Percentiles rank a stretch among this genome's conserved stretches.
phyloP scores from a whole-genome alignment of 2,113 vertebrate species.

The Hemichromis elongatus region DNA sequence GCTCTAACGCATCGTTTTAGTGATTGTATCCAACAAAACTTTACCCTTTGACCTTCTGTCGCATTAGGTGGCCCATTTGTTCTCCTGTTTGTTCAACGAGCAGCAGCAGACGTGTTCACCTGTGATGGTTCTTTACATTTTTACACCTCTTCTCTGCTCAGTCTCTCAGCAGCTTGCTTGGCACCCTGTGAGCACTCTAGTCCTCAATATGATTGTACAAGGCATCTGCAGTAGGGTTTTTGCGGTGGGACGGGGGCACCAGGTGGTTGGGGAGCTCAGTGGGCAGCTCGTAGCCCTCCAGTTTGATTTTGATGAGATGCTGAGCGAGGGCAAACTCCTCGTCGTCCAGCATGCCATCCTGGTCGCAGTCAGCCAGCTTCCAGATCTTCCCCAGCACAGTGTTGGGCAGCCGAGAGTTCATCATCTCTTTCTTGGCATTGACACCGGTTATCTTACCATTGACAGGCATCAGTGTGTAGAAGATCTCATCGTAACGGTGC shows the following conservation, averaged over 20 bases:
- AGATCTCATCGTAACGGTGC: conserved; percentile 94
- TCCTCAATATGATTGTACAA: conserved; percentile 47
- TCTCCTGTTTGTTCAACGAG: background rate
- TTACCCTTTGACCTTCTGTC: background rate
- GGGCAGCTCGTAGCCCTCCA: conserved; percentile 93
- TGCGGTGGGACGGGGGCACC: conserved; percentile 89
- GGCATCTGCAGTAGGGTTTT: conserved; percentile 78
- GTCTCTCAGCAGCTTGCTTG: background rate
- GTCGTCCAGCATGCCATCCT: conserved; percentile 93
- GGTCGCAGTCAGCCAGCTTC: conserved; percentile 93
- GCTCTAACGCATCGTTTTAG: background rate
- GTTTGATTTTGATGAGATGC: conserved; percentile 94
- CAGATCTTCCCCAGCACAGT: conserved; percentile 96
- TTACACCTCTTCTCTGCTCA: background rate
- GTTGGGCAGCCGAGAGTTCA: conserved; percentile 93
- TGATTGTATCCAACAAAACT: background rate
- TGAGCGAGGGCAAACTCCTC: conserved; percentile 95
- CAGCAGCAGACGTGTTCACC: background rate
- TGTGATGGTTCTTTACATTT: background rate
- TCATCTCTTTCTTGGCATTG: conserved; percentile 97
- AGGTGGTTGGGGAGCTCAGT: conserved; percentile 83
- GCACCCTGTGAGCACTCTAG: background rate
- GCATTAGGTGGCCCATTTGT: background rate
- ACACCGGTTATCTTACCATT: conserved; percentile 92
- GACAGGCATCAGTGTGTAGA: conserved; percentile 90